A percentile compares a stretch with the other conserved stretches of the same genome.
phyloP scores from a whole-genome alignment of 2,113 vertebrate genomes.

The Haplotaxodon microlepis region DNA sequence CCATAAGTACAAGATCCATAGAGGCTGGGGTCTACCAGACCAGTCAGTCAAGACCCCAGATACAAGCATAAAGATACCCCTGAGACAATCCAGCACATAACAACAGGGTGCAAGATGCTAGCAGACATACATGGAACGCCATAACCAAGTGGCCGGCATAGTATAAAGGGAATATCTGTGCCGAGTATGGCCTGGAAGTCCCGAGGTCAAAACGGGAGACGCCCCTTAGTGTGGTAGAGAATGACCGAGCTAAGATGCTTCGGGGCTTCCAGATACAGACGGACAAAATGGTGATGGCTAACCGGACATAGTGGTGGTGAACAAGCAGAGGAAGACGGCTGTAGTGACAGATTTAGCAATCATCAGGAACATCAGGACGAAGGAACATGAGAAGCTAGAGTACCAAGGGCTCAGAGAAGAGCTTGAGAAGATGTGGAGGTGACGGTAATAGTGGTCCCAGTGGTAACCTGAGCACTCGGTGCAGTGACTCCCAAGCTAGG shows the following conservation, averaged over 20 bases:
- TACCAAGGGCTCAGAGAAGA: neutral
- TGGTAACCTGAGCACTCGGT: rapidly evolving
- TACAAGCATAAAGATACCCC: neutral
- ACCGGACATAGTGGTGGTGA: neutral
- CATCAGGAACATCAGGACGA: neutral
- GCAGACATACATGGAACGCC: neutral
- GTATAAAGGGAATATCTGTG: neutral
- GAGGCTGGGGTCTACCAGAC: neutral
- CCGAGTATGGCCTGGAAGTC: rapidly evolving
- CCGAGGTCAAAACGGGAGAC: neutral
- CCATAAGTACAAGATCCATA: neutral
- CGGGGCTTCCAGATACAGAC: neutral
- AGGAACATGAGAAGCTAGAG: neutral
- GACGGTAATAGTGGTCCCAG: rapidly evolving
- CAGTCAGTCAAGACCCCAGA: neutral
- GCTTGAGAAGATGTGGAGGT: neutral
- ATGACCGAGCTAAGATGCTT: neutral
- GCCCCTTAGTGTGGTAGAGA: neutral
- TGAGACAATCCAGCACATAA: neutral
- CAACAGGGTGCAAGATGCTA: neutral
- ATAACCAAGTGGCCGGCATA: neutral
- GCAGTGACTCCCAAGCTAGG: neutral
- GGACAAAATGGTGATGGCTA: neutral
- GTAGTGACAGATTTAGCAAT: neutral
- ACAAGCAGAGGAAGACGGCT: neutral